Percentiles rank a stretch among this genome's conserved stretches.
Evolutionary conservation across 2,888 invertebrate species (phyloP).

Genomic region (Lepidochrysops patricia): DNA sequence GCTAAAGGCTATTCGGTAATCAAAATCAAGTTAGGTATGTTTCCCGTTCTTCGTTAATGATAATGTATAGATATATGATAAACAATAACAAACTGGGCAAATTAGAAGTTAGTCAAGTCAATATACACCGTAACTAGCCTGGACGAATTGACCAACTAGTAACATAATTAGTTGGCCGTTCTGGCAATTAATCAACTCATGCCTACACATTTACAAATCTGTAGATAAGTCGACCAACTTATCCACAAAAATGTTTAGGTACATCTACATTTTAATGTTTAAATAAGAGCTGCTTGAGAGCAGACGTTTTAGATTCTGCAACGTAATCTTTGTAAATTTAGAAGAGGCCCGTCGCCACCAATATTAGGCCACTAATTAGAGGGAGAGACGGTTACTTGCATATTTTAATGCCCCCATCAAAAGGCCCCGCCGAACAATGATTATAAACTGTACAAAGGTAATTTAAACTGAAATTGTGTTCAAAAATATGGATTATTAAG

Average conservation of each 20-base stretch:
- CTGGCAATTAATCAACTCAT: too few species aligned
- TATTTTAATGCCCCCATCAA: slow-evolving; percentile 57
- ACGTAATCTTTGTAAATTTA: slow-evolving; percentile 17
- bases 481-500: background rate
- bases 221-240: too few species aligned
- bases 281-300: background rate
- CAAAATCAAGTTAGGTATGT: too few species aligned
- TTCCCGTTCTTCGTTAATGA: too few species aligned
- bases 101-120: too few species aligned
- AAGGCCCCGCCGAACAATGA: slow-evolving; percentile 23
- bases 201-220: too few species aligned
- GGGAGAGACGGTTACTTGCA: slow-evolving; percentile 40
- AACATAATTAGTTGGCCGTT: too few species aligned
- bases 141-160: too few species aligned
- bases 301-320: slow-evolving; percentile 15
- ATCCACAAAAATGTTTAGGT: background rate
- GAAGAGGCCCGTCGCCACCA: slow-evolving; percentile 4
- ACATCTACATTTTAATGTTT: background rate
- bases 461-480: background rate
- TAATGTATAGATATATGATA: too few species aligned
- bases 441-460: background rate
- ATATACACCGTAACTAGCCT: too few species aligned
- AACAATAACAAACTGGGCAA: too few species aligned
- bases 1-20: too few species aligned
- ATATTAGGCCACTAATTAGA: slow-evolving; percentile 21